Conservation (phyloP, 2,797 vertebrate species). For the Morelia viridis region DNA sequence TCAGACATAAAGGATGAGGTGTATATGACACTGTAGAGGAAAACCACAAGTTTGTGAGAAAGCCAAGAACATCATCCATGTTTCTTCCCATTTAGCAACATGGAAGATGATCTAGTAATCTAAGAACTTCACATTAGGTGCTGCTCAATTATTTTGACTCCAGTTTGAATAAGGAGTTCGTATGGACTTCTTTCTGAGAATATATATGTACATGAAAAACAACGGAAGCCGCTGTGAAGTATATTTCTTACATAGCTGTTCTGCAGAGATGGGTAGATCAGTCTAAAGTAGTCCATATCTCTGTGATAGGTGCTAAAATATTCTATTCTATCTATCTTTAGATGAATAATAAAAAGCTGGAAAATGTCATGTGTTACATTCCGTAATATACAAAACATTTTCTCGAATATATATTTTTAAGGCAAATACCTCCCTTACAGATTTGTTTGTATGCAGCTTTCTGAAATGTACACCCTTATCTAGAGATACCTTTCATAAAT, state of each 20-base stretch:
- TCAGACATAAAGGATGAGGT: conserved; percentile 30
- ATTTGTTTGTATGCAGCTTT: too few species aligned
- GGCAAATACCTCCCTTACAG: too few species aligned
- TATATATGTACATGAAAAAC: too few species aligned
- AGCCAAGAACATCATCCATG: neutral
- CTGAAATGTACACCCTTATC: too few species aligned
- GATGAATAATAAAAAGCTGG: neutral
- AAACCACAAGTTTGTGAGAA: conserved; percentile 46
- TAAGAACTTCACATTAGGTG: neutral
- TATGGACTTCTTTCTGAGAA: neutral
- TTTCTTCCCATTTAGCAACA: neutral
- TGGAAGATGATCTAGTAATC: neutral
- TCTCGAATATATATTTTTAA: neutral
- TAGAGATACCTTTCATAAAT: too few species aligned
- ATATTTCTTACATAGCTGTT: neutral
- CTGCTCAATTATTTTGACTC: neutral
- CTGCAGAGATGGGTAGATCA: neutral
- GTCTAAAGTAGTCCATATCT: neutral
- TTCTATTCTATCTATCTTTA: neutral
- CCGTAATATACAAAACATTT: neutral
- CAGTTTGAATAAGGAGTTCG: neutral
- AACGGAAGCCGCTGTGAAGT: neutral
- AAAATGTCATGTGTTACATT: neutral
- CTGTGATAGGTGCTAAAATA: neutral
- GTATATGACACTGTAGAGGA: conserved; percentile 34